A percentile compares a stretch with the other conserved stretches of the same genome.
Evolutionary conservation across 2,888 invertebrate species (phyloP).

Genomic region (Philopedon plagiatum): DNA sequence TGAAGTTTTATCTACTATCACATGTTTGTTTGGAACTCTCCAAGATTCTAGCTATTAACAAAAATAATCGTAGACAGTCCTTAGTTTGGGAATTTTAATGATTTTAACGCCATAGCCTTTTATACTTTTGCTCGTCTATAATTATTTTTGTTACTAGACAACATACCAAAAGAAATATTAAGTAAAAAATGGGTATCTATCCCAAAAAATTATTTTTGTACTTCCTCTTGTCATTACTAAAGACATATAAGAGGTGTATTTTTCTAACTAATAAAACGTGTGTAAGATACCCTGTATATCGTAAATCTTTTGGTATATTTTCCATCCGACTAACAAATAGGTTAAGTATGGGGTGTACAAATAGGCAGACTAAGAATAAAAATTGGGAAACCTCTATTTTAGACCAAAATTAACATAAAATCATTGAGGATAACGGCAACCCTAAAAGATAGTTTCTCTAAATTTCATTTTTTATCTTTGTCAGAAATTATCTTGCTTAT

Average conservation of each 20-base stretch:
- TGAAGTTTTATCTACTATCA: slow-evolving; percentile 66
- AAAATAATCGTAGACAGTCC: slow-evolving; percentile 25
- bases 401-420: no score
- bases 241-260: not conserved
- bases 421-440: no score
- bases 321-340: not conserved
- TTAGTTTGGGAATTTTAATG: not conserved
- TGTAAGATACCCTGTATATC: not conserved
- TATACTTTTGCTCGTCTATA: not conserved
- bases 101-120: no score
- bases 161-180: slow-evolving; percentile 22
- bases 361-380: not conserved
- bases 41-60: slow-evolving; percentile 57
- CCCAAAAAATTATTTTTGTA: no score
- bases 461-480: no score
- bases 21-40: slow-evolving; percentile 63
- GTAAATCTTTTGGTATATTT: slow-evolving; percentile 33
- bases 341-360: not conserved
- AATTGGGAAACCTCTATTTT: not conserved
- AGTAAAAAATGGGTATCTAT: not conserved
- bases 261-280: not conserved
- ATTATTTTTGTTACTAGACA: slow-evolving; percentile 10
- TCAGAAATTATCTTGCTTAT: no score
- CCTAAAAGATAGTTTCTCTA: no score
- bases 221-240: not conserved